Conservation (phyloP, 2,797 vertebrate species). For the Lophius americanus region DNA sequence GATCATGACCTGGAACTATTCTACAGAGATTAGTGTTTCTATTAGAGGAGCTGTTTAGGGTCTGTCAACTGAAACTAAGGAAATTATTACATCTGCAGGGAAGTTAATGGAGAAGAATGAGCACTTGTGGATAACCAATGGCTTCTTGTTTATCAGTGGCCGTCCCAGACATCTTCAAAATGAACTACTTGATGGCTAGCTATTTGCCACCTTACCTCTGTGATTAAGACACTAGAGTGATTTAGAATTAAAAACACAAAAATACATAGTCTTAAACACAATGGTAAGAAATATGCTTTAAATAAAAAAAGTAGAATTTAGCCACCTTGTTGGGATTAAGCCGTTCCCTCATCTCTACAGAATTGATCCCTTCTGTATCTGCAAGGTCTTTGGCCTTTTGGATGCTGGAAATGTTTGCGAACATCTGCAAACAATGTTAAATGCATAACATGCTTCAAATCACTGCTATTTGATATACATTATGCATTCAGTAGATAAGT, state of each 20-base stretch:
- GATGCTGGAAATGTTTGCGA: slow-evolving; percentile 1
- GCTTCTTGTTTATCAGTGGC: slow-evolving; percentile 38
- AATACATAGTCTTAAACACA: too few species aligned
- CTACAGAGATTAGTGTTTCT: slow-evolving; percentile 25
- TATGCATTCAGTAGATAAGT: too few species aligned
- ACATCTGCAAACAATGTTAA: slow-evolving; percentile 7
- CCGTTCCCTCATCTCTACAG: neutral
- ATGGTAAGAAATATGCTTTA: neutral
- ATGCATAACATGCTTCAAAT: too few species aligned
- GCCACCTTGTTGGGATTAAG: neutral
- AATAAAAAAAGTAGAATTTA: slow-evolving; percentile 2
- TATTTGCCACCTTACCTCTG: slow-evolving; percentile 23
- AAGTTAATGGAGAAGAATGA: slow-evolving; percentile 30
- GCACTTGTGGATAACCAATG: slow-evolving; percentile 33
- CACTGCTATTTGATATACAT: too few species aligned
- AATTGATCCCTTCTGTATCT: slow-evolving; percentile 22
- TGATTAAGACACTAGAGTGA: neutral
- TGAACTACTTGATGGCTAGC: slow-evolving; percentile 1
- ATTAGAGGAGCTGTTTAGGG: slow-evolving; percentile 23
- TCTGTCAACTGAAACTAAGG: slow-evolving; percentile 22
- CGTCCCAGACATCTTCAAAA: slow-evolving; percentile 28
- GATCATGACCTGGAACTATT: slow-evolving; percentile 38
- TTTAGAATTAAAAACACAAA: too few species aligned
- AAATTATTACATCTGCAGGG: slow-evolving; percentile 28
- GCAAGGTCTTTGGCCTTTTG: neutral